Conservation (phyloP, 1,140 invertebrate species). For the Bombus waltoni region DNA sequence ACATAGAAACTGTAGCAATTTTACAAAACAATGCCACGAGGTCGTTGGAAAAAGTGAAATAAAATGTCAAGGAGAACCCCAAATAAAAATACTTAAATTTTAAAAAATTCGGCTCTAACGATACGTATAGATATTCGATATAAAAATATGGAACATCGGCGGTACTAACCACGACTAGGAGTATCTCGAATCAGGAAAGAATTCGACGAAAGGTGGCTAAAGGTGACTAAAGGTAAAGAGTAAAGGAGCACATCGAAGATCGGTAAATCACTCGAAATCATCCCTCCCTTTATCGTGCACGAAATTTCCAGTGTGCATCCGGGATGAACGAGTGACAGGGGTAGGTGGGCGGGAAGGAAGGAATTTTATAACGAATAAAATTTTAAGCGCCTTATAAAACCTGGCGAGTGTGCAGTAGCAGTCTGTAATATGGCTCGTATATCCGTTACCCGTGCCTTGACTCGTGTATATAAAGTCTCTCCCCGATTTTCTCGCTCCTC, state of each 20-base stretch:
- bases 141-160: neutral
- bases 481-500: conserved; percentile 3
- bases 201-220: neutral
- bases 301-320: conserved; percentile 51
- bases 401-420: conserved; percentile 74
- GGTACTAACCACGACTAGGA: neutral
- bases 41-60: too few species aligned
- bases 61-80: too few species aligned
- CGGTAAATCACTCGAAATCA: conserved; percentile 7
- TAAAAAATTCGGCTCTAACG: too few species aligned
- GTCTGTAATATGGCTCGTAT: conserved; percentile 75
- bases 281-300: neutral
- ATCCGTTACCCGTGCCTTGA: conserved; percentile 67
- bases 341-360: conserved; percentile 46
- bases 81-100: too few species aligned
- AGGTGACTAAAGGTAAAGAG: neutral
- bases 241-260: neutral
- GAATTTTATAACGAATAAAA: conserved; percentile 77
- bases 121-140: neutral
- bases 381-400: conserved; percentile 78
- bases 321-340: conserved; percentile 14
- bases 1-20: too few species aligned
- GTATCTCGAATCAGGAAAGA: neutral
- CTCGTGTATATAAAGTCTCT: conserved; percentile 67
- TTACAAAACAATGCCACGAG: too few species aligned